phyloP scores from a whole-genome alignment of 2,113 vertebrate species.

The Petaurus breviceps region DNA sequence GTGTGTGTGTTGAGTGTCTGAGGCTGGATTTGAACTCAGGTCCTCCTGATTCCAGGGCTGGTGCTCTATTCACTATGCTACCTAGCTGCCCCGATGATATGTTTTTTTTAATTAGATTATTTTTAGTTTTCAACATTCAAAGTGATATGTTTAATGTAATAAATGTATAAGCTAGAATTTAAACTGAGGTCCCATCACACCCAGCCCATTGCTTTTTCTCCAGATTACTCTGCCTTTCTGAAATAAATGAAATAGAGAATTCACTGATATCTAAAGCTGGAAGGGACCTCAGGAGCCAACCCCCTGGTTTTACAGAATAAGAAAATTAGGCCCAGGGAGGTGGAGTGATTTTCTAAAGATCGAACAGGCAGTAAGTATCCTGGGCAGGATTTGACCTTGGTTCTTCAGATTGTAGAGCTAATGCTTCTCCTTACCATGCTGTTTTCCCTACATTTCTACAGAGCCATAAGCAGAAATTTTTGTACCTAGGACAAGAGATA shows the following conservation, averaged over 20 bases:
- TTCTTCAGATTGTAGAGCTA: background rate
- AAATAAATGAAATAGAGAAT: background rate
- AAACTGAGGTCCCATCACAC: background rate
- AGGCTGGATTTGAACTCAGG: too few species aligned
- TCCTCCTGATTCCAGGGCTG: too few species aligned
- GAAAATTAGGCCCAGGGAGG: background rate
- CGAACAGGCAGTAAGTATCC: background rate
- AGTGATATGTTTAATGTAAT: background rate
- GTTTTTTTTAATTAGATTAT: too few species aligned
- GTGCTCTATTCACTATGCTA: too few species aligned
- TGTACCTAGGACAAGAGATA: background rate
- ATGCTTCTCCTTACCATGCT: background rate
- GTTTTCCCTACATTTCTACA: background rate
- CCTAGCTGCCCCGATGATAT: too few species aligned
- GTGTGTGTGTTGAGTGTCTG: too few species aligned
- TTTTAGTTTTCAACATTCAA: too few species aligned
- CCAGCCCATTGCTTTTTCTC: background rate
- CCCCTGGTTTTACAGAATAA: background rate
- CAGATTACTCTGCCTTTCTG: too few species aligned
- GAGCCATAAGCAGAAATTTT: background rate
- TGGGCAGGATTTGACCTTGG: background rate
- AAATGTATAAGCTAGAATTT: background rate
- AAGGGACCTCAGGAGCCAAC: background rate
- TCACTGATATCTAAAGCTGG: background rate
- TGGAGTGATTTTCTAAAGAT: background rate